phyloP scores from a whole-genome alignment of 2,113 vertebrate genomes.

The Jaculus jaculus region DNA sequence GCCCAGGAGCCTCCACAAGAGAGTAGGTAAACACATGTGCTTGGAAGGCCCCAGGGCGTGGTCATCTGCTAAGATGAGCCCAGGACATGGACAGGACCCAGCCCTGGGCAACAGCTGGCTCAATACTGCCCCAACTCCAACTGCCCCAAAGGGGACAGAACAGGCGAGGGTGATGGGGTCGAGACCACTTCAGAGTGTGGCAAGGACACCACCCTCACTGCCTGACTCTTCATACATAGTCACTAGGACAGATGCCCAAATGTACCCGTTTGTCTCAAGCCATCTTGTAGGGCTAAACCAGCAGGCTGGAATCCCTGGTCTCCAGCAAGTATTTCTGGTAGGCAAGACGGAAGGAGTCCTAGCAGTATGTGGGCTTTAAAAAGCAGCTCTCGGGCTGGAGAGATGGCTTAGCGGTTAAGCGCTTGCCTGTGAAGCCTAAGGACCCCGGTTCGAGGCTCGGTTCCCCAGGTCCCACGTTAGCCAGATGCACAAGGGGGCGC shows the following conservation, averaged over 20 bases:
- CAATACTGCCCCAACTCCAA: neutral
- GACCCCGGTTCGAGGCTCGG: no score
- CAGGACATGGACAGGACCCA: neutral
- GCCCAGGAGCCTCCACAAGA: neutral
- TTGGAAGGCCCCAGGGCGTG: neutral
- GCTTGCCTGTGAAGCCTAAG: no score
- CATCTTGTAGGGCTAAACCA: accelerated
- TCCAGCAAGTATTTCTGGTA: no score
- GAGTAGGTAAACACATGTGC: accelerated
- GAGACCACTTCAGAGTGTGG: accelerated
- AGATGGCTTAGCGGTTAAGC: no score
- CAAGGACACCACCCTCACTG: no score
- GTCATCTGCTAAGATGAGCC: neutral
- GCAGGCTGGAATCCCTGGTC: accelerated
- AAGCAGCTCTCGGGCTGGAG: no score
- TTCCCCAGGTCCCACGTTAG: no score
- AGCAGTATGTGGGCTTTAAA: accelerated
- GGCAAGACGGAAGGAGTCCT: accelerated
- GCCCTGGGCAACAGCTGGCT: no score
- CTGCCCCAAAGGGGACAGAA: no score
- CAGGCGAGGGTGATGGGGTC: neutral
- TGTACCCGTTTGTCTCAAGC: neutral
- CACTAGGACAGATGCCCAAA: neutral
- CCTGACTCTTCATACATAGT: neutral
- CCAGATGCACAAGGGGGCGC: no score